Evolutionary conservation across 2,113 vertebrate genomes (phyloP).

Genomic region (Corvus moneduloides): DNA sequence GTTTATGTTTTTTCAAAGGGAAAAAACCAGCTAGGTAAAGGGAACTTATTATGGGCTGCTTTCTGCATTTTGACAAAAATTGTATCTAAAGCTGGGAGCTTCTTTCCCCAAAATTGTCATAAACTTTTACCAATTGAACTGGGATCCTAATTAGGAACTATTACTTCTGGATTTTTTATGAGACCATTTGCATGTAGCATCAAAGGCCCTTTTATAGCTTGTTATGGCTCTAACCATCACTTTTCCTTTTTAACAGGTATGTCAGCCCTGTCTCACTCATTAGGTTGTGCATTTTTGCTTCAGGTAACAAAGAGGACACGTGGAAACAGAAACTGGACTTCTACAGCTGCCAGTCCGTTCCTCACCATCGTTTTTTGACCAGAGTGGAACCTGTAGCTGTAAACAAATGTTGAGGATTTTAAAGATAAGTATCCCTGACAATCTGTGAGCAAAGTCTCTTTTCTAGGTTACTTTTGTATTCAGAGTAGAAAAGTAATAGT

Average conservation of each 20-base stretch:
- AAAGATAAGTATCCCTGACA: background rate
- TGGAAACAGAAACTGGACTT: background rate
- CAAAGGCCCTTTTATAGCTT: background rate
- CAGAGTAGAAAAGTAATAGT: background rate
- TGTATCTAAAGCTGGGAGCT: background rate
- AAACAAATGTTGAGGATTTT: conserved; percentile 15
- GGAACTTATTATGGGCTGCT: background rate
- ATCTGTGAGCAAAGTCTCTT: background rate
- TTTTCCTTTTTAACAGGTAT: background rate
- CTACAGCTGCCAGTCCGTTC: background rate
- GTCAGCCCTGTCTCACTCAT: background rate
- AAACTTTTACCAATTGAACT: background rate
- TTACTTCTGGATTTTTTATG: background rate
- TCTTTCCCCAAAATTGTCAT: background rate
- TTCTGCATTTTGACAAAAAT: background rate
- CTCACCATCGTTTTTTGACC: background rate
- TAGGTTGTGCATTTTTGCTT: background rate
- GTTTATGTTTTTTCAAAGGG: background rate
- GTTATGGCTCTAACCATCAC: background rate
- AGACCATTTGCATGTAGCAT: background rate
- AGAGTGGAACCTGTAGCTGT: background rate
- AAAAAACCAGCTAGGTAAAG: background rate
- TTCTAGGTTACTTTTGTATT: background rate
- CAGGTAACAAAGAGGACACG: background rate
- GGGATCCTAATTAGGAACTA: background rate